phyloP scores from a whole-genome alignment of 2,113 vertebrate species.

The Lagopus muta region DNA sequence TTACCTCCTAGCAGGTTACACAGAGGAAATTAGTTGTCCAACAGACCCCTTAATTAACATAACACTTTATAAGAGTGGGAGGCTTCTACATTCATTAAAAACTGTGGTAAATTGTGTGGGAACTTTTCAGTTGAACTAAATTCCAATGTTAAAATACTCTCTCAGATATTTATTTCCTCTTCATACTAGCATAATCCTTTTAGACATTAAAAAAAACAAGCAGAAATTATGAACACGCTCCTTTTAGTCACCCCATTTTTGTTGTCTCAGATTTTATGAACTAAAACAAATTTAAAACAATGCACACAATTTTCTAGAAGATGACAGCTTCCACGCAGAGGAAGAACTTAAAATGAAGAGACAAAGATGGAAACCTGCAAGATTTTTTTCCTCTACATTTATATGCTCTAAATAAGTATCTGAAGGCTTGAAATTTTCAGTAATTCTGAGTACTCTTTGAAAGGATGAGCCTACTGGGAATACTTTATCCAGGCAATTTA shows the following conservation, averaged over 20 bases:
- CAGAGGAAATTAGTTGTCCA: neutral
- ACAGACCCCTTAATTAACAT: conserved; percentile 16
- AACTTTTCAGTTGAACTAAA: neutral
- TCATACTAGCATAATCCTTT: neutral
- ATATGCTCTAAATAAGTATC: neutral
- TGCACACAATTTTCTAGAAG: neutral
- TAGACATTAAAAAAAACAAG: neutral
- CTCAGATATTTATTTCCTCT: neutral
- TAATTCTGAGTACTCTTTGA: neutral
- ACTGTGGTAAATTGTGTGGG: neutral
- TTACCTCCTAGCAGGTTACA: neutral
- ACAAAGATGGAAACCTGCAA: neutral
- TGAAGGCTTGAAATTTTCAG: neutral
- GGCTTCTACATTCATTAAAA: neutral
- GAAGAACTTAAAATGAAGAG: neutral
- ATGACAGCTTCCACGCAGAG: neutral
- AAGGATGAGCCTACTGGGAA: neutral
- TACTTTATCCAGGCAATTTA: neutral
- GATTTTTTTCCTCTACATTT: neutral
- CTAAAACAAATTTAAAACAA: neutral
- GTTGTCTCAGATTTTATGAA: neutral
- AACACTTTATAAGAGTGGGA: conserved; percentile 3
- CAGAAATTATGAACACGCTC: neutral
- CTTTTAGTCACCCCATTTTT: neutral
- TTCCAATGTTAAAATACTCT: neutral